Evolutionary conservation across 53 echinoderm and acorn worm genomes (phyloP).

Genomic region (Arbacia lixula): DNA sequence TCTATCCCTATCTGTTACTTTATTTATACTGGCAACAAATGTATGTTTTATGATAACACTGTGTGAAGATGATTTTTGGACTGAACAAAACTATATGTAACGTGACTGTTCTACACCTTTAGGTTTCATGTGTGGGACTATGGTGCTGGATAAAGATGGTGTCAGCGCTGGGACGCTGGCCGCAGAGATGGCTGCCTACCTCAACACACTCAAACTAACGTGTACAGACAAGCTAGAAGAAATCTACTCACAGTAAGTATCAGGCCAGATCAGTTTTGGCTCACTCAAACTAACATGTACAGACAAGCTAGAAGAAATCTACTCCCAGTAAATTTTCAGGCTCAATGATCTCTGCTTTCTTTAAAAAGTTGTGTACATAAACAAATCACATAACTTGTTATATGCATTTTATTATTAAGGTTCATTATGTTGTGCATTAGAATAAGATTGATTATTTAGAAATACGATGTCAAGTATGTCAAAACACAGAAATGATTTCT

Average conservation of each 20-base stretch:
- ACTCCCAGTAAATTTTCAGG: slow-evolving; percentile 80
- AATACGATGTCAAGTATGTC: too few species aligned
- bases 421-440: too few species aligned
- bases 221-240: slow-evolving; percentile 83
- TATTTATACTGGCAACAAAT: too few species aligned
- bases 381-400: too few species aligned
- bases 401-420: too few species aligned
- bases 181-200: slow-evolving; percentile 87
- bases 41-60: too few species aligned
- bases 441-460: too few species aligned
- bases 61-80: too few species aligned
- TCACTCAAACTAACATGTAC: slow-evolving; percentile 73
- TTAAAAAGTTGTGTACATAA: slow-evolving; percentile 19
- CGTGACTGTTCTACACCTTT: too few species aligned
- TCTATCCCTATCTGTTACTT: too few species aligned
- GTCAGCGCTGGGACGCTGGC: slow-evolving; percentile 81
- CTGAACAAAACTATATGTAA: too few species aligned
- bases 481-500: too few species aligned
- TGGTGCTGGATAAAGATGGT: slow-evolving; percentile 96
- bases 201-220: slow-evolving; percentile 71
- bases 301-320: slow-evolving; percentile 83
- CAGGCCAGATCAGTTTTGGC: neutral
- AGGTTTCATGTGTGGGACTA: slow-evolving; percentile 96
- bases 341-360: neutral
- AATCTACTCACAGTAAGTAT: slow-evolving; percentile 82